Conservation (phyloP, 2,113 vertebrate species). For the Ascaphus truei region DNA sequence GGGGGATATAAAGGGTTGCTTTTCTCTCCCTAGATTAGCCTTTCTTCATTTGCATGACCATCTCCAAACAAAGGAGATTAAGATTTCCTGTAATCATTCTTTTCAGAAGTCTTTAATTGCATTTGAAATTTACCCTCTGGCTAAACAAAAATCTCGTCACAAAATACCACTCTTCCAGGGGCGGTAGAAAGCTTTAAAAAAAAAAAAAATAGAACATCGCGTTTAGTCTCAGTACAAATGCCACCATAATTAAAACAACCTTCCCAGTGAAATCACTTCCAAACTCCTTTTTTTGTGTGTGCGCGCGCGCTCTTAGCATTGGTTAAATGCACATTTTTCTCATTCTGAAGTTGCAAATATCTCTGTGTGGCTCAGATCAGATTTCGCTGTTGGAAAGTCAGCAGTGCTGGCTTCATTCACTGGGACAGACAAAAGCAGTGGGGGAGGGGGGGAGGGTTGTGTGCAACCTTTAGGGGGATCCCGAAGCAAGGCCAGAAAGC, state of each 20-base stretch:
- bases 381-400: conserved; percentile 24
- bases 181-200: not conserved
- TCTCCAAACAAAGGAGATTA: conserved; percentile 47
- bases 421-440: not conserved
- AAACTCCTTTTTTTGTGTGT: too few species aligned
- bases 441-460: not conserved
- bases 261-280: not conserved
- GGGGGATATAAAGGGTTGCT: not conserved
- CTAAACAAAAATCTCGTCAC: conserved; percentile 14
- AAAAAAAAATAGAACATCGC: not conserved
- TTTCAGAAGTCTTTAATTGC: conserved; percentile 48
- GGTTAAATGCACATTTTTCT: conserved; percentile 14
- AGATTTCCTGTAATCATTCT: conserved; percentile 48
- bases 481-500: not conserved
- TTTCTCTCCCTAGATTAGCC: conserved; percentile 40
- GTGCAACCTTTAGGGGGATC: not conserved
- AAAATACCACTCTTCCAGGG: not conserved
- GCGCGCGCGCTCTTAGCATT: not conserved
- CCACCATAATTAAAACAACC: not conserved
- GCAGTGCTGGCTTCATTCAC: not conserved
- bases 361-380: conserved; percentile 22
- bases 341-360: conserved; percentile 31
- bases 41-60: conserved; percentile 53
- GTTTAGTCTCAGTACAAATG: not conserved
- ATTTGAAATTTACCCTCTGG: conserved; percentile 49